phyloP scores from a whole-genome alignment of 2,888 invertebrate genomes.

The Magallana nippona region DNA sequence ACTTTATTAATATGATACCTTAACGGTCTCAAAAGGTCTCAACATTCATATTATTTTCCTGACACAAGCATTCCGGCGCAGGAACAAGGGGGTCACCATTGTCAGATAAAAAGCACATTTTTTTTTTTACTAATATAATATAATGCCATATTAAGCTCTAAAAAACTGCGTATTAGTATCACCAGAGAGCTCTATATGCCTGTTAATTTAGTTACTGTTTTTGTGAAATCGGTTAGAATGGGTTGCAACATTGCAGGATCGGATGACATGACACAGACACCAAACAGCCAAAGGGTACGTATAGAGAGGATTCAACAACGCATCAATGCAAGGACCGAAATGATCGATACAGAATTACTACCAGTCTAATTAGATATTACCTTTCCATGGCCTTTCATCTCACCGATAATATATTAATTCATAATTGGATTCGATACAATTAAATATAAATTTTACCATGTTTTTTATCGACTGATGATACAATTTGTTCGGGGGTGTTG shows the following conservation, averaged over 20 bases:
- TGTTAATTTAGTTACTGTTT: constrained; percentile 32
- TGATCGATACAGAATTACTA: constrained; percentile 1
- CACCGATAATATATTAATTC: constrained; percentile 3
- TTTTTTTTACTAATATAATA: neutral
- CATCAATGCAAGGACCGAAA: constrained; percentile 5
- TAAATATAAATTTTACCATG: neutral
- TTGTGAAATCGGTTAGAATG: constrained; percentile 9
- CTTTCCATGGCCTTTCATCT: constrained; percentile 17
- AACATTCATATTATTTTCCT: neutral
- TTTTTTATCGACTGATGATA: neutral
- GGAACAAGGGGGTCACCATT: neutral
- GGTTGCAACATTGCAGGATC: neutral
- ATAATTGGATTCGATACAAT: constrained; percentile 18
- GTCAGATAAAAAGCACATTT: neutral
- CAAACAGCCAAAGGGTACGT: constrained; percentile 2
- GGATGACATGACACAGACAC: constrained; percentile 9
- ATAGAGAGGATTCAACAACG: neutral
- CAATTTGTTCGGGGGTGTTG: neutral
- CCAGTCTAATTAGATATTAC: constrained; percentile 7
- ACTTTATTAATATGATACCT: constrained; percentile 30
- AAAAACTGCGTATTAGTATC: neutral
- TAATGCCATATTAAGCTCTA: neutral
- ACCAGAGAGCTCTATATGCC: neutral
- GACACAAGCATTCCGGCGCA: neutral
- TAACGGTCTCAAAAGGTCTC: neutral